Percentiles rank a stretch among this genome's conserved stretches.
Evolutionary conservation across 2,797 vertebrate genomes (phyloP).

Genomic region (Pantherophis vulpinus): DNA sequence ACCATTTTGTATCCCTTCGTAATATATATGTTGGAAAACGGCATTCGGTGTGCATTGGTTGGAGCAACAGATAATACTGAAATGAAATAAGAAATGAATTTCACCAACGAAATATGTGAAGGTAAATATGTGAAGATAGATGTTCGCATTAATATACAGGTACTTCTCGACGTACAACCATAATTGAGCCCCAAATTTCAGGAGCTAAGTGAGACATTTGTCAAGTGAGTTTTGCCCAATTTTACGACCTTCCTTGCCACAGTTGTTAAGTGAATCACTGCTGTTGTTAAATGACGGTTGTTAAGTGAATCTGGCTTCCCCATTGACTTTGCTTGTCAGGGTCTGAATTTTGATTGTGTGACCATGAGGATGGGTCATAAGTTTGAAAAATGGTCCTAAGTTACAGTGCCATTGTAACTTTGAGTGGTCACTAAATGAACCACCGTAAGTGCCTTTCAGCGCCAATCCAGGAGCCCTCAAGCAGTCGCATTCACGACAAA

Average conservation of each 20-base stretch:
- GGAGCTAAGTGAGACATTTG: not conserved
- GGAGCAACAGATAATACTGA: not conserved
- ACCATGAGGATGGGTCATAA: not conserved
- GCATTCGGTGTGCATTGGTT: not conserved
- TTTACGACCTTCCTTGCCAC: not conserved
- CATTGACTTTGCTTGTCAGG: not conserved
- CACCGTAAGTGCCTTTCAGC: not conserved
- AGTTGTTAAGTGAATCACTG: not conserved
- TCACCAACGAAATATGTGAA: not conserved
- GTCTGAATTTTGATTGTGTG: not conserved
- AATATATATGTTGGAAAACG: not conserved
- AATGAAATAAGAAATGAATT: not conserved
- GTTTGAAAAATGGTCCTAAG: not conserved
- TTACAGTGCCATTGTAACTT: not conserved
- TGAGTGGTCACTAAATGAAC: not conserved
- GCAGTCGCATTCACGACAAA: too few species aligned
- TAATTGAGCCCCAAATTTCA: not conserved
- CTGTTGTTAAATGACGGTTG: not conserved
- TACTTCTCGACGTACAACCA: accelerated
- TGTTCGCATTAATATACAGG: not conserved
- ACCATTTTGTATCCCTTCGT: not conserved
- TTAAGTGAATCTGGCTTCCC: not conserved
- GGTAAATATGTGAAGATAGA: not conserved
- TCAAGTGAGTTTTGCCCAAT: not conserved
- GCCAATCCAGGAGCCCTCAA: too few species aligned